These are phyloP conservation scores for Armadillidium nasatum DNA, from an alignment of 1,140 invertebrate genomes.

Conservation along the genomic window DNA sequence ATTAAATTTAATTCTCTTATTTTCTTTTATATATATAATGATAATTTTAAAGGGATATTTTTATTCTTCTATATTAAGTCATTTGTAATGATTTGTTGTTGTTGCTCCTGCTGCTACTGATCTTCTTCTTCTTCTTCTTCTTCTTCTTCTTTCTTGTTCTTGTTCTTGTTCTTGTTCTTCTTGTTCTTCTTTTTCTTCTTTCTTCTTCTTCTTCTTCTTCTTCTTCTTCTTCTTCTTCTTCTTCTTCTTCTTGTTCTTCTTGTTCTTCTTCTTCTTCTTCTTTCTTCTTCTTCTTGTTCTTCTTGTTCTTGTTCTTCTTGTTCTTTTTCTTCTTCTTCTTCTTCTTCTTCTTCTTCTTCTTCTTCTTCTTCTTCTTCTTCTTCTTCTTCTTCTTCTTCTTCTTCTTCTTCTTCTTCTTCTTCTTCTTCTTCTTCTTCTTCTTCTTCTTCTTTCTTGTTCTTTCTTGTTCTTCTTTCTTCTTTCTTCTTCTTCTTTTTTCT, in stretches of 20 bases:
- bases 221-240: no score
- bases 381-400: background rate
- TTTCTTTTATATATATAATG: no score
- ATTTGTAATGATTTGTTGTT: no score
- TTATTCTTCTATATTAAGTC: no score
- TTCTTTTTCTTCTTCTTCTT: no score
- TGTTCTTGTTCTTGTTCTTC: background rate
- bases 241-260: no score
- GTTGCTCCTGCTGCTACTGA: no score
- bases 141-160: background rate
- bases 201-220: background rate
- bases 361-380: background rate
- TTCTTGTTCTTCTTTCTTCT: background rate
- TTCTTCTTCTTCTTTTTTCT: background rate
- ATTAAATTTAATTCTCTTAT: no score
- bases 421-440: constrained; percentile 4
- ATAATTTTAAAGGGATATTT: no score
- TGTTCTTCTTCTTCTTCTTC: no score
- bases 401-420: constrained; percentile 7
- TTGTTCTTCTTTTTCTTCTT: background rate
- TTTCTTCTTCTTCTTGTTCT: no score
- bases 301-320: no score
- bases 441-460: background rate
- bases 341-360: background rate
- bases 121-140: background rate